Evolutionary conservation across 2,888 invertebrate species (phyloP).

Genomic region (Philereme transversata): DNA sequence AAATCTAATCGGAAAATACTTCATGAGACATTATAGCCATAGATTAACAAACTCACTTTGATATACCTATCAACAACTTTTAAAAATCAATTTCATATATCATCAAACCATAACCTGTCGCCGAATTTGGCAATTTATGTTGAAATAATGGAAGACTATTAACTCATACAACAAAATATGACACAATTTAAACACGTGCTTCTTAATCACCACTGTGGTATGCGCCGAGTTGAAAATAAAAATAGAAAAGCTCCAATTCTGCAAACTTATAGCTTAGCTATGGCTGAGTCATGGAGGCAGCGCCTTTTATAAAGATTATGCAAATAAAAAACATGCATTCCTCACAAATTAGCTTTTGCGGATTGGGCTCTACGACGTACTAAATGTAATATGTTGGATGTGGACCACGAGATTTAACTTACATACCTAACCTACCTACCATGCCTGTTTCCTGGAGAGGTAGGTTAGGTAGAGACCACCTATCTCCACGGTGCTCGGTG

Average conservation of each 20-base stretch:
- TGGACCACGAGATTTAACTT: too few species aligned
- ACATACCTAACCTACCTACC: too few species aligned
- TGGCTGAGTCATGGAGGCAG: constrained; percentile 29
- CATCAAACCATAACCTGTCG: too few species aligned
- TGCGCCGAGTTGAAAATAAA: constrained; percentile 33
- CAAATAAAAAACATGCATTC: constrained; percentile 12
- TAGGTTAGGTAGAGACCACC: too few species aligned
- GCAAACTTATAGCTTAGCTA: constrained; percentile 13
- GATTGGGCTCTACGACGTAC: background rate
- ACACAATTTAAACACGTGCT: constrained; percentile 31
- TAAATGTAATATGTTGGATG: background rate
- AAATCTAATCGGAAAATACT: constrained; percentile 12
- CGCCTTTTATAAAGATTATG: constrained; percentile 10
- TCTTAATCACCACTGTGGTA: constrained; percentile 34
- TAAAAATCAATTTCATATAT: background rate
- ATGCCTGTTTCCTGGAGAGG: too few species aligned
- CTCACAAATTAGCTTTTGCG: constrained; percentile 10
- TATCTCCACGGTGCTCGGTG: too few species aligned
- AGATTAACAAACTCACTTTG: background rate
- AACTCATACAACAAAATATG: background rate
- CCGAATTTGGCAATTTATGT: too few species aligned
- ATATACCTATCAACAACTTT: background rate
- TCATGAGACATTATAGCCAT: background rate
- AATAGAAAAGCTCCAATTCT: constrained; percentile 27
- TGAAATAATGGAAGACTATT: too few species aligned